Conservation (phyloP, 2,797 vertebrate species). For the Discoglossus pictus region DNA sequence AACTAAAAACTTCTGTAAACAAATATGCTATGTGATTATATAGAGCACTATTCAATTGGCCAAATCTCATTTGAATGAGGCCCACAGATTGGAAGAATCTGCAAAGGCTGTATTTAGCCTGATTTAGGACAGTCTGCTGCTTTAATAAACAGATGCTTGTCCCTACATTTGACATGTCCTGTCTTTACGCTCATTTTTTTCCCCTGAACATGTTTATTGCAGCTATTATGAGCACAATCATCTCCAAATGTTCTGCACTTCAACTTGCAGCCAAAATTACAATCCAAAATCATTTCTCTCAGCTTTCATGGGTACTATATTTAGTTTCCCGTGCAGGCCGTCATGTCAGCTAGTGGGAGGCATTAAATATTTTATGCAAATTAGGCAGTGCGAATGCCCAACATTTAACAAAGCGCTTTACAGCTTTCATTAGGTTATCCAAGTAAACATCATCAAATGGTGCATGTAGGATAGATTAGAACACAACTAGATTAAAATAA, state of each 20-base stretch:
- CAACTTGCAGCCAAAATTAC: slow-evolving; percentile 43
- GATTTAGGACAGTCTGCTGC: slow-evolving; percentile 49
- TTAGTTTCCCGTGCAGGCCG: slow-evolving; percentile 33
- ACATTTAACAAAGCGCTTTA: slow-evolving; percentile 26
- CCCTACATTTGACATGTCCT: slow-evolving; percentile 45
- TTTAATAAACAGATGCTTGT: slow-evolving; percentile 51
- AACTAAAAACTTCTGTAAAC: too few relatives aligned
- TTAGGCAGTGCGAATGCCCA: slow-evolving; percentile 9
- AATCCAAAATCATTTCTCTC: slow-evolving; percentile 43
- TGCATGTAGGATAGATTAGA: slow-evolving; percentile 3
- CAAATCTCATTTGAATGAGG: too few relatives aligned
- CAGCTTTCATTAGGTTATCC: slow-evolving; percentile 17
- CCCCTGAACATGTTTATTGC: slow-evolving; percentile 43
- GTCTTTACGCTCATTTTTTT: slow-evolving; percentile 36
- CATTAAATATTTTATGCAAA: slow-evolving; percentile 47
- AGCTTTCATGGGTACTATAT: slow-evolving; percentile 41
- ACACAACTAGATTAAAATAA: slow-evolving; percentile 24
- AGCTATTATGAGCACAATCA: slow-evolving; percentile 45
- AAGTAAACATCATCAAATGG: slow-evolving; percentile 18
- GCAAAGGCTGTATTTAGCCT: slow-evolving; percentile 33
- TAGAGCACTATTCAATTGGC: too few relatives aligned
- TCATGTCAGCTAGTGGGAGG: slow-evolving; percentile 43
- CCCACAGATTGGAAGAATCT: slow-evolving; percentile 50
- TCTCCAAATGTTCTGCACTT: slow-evolving; percentile 48
- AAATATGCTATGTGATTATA: too few relatives aligned